Conservation (phyloP, 2,888 invertebrate species). For the Conistra vaccinii region DNA sequence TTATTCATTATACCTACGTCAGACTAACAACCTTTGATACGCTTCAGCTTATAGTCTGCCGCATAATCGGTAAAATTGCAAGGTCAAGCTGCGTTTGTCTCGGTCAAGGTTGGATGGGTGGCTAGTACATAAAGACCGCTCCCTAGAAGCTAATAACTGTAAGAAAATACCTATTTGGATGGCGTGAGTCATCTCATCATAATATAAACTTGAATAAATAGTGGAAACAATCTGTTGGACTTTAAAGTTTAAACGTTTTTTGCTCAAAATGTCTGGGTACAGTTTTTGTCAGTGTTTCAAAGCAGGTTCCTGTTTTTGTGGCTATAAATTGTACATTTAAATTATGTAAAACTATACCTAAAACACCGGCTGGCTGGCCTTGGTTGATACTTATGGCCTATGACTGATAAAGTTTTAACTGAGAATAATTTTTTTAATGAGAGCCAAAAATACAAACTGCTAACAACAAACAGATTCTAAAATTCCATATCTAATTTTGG, state of each 20-base stretch:
- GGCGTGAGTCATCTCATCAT: neutral
- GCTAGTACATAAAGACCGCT: neutral
- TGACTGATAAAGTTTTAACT: too few relatives aligned
- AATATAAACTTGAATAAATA: neutral
- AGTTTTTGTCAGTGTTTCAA: slow-evolving; percentile 9
- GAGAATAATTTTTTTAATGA: too few relatives aligned
- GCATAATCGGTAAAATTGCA: slow-evolving; percentile 12
- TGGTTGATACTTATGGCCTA: neutral
- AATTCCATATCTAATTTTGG: slow-evolving; percentile 6
- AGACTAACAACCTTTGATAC: neutral
- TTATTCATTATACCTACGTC: neutral
- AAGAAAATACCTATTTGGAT: neutral
- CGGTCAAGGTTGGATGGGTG: slow-evolving; percentile 23
- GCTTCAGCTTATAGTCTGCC: neutral
- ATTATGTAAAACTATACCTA: neutral
- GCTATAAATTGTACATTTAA: neutral
- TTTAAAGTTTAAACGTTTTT: slow-evolving; percentile 2
- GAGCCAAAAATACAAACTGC: neutral
- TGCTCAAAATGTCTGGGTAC: neutral
- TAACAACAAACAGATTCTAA: neutral
- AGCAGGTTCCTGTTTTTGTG: slow-evolving; percentile 18
- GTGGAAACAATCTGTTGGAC: neutral
- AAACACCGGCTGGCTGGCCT: too few relatives aligned
- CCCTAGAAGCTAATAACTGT: neutral
- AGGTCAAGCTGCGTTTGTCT: neutral